Conservation (phyloP, 2,888 invertebrate species). For the Abscondita cerata region DNA sequence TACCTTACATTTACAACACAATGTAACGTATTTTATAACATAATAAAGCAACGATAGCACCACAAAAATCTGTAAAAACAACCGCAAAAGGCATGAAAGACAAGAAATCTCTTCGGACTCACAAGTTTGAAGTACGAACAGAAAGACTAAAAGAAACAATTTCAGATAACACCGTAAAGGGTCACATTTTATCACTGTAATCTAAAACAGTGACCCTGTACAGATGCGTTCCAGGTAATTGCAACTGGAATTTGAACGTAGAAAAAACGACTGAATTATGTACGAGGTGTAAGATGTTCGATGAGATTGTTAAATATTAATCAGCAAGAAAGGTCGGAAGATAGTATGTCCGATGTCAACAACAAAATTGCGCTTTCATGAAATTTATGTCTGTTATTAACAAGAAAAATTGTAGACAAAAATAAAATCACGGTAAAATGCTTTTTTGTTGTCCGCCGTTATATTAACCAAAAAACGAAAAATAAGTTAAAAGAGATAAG, state of each 20-base stretch:
- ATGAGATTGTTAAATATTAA: slow-evolving; percentile 40
- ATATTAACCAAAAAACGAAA: background rate
- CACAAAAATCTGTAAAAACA: slow-evolving; percentile 4
- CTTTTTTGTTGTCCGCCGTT: slow-evolving; percentile 9
- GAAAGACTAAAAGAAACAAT: slow-evolving; percentile 30
- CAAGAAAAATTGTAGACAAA: background rate
- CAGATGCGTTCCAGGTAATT: slow-evolving; percentile 46
- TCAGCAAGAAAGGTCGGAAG: slow-evolving; percentile 12
- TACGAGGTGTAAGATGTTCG: slow-evolving; percentile 40
- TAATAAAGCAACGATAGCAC: slow-evolving; percentile 4
- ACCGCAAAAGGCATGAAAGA: slow-evolving; percentile 2
- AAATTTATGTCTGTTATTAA: slow-evolving; percentile 4
- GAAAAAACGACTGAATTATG: slow-evolving; percentile 45
- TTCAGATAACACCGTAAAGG: slow-evolving; percentile 29
- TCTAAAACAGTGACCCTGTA: slow-evolving; percentile 41
- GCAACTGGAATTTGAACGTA: slow-evolving; percentile 41
- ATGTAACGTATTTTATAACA: background rate
- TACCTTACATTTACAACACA: background rate
- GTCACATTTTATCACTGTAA: slow-evolving; percentile 42
- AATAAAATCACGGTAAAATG: slow-evolving; percentile 16
- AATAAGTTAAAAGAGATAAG: background rate
- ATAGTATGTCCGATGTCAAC: slow-evolving; percentile 12
- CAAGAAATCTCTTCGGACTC: slow-evolving; percentile 20
- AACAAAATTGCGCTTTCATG: background rate
- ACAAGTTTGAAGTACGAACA: slow-evolving; percentile 18